Base-by-base conservation (phyloP, 2,888 invertebrate species). In the Esperia sulphurella region DNA sequence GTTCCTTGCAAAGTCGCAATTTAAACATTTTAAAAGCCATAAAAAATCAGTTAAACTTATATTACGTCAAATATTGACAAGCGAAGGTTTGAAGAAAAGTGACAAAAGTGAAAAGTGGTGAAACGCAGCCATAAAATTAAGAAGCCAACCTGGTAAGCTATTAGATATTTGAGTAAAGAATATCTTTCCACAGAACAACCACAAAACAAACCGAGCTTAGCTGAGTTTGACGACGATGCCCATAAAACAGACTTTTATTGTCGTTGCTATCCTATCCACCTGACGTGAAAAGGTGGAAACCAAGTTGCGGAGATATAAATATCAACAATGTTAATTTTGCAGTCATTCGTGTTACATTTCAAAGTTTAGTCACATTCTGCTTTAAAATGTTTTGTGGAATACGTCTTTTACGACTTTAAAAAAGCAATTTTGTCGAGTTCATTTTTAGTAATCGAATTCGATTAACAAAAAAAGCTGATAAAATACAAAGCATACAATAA, bases 211-310 rank as follows among this genome's bases (percentile, higher is more conserved):
- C 59, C 47, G 54, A 53, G 56, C 71, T 64, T 64, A 68, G 73
- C 73, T 72, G 48, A 65, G 69, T 82, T 82, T 80, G 76, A 82
- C 75, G 67, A 60, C 58, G 75, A 76, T 67, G 66, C 63, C 66
- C 71, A 71, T 85, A 84, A 85, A 85, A 76, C 71, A 61, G 60
- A 71, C 70, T 77, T 83, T 84, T 79, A 83, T 74, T 79, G 61
- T 66, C 57, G 53, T 62, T 59, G 54, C 62, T 35, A n/a, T 9
- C 30, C 33, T 56, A 64, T 57, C 61, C 68, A 71, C 70, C 68
- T 72, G 68, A 60, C 54, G 52, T 59, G 59, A 57, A 65, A 39
- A 39, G 30, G 61, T 55, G 49, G 54, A 53, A 55, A 55, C 50
- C 52, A 50, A 57, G 60, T 58, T 61, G 57, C 57, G 46, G 50